These are phyloP conservation scores for Ophiodon elongatus DNA, from an alignment of 2,113 vertebrate species.

Conservation along the genomic window DNA sequence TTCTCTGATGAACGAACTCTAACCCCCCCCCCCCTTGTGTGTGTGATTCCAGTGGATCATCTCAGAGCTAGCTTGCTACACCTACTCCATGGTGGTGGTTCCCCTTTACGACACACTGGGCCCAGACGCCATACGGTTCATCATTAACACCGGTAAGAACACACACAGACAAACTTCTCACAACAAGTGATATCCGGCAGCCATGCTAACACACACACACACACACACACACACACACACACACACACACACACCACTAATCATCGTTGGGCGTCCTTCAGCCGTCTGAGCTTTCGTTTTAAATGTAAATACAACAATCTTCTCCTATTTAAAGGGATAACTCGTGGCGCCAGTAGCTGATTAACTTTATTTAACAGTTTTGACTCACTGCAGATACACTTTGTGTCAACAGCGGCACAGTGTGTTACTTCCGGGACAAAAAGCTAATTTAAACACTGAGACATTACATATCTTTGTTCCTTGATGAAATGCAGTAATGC, in stretches of 20 bases:
- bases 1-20: background rate
- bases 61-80: conserved; percentile 96
- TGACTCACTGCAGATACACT: background rate
- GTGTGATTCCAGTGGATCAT: conserved; percentile 93
- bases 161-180: background rate
- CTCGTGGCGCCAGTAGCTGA: background rate
- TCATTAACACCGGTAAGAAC: conserved; percentile 93
- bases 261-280: background rate
- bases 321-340: background rate
- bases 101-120: conserved; percentile 97
- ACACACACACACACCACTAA: background rate
- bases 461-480: too few relatives aligned
- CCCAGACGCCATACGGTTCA: conserved; percentile 94
- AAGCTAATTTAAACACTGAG: background rate
- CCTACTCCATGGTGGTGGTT: conserved; percentile 98
- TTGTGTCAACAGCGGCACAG: background rate
- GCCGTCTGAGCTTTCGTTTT: background rate
- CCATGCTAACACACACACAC: background rate
- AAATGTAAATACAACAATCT: background rate
- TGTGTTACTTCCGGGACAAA: conserved; percentile 3
- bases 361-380: background rate
- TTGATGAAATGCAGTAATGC: too few relatives aligned
- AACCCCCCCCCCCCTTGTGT: conserved; percentile 3
- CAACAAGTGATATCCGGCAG: background rate
- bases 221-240: background rate